Conservation (phyloP, 2,888 invertebrate species). For the Acheta domesticus region DNA sequence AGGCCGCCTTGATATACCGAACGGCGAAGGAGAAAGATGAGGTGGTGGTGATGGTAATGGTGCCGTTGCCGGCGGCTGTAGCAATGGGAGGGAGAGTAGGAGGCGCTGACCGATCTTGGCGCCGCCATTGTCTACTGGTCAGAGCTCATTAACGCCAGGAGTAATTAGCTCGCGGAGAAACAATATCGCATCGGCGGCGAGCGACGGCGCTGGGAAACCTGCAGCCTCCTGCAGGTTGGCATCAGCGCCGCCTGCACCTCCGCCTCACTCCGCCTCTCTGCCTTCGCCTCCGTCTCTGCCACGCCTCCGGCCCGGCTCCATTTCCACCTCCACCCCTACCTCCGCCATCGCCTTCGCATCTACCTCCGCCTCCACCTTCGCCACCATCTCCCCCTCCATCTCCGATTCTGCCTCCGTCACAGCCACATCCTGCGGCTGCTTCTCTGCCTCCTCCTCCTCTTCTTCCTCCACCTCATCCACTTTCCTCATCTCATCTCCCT, state of each 20-base stretch:
- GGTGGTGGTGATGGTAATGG: background rate
- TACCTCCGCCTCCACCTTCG: too few relatives aligned
- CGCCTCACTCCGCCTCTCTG: background rate
- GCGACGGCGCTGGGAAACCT: background rate
- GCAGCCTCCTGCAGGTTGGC: background rate
- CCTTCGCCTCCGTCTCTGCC: background rate
- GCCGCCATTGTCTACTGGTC: background rate
- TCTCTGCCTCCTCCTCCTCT: background rate
- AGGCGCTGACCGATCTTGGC: background rate
- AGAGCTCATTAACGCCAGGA: constrained; percentile 1
- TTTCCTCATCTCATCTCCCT: background rate
- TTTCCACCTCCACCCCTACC: background rate
- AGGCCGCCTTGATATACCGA: background rate
- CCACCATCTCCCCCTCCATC: too few relatives aligned
- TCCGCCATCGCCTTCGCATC: background rate
- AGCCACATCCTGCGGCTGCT: too few relatives aligned
- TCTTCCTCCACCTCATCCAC: background rate
- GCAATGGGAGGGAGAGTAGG: background rate
- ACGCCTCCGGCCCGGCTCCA: background rate
- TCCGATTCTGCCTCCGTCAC: too few relatives aligned
- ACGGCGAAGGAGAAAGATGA: background rate
- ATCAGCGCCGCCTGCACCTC: too few relatives aligned
- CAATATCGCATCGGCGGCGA: background rate
- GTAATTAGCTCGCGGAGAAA: constrained; percentile 2
- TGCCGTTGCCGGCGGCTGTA: background rate